Percentiles rank a stretch among this genome's conserved stretches.
phyloP scores from a whole-genome alignment of 2,888 invertebrate species.

The Rhopalosiphum nymphaeae region DNA sequence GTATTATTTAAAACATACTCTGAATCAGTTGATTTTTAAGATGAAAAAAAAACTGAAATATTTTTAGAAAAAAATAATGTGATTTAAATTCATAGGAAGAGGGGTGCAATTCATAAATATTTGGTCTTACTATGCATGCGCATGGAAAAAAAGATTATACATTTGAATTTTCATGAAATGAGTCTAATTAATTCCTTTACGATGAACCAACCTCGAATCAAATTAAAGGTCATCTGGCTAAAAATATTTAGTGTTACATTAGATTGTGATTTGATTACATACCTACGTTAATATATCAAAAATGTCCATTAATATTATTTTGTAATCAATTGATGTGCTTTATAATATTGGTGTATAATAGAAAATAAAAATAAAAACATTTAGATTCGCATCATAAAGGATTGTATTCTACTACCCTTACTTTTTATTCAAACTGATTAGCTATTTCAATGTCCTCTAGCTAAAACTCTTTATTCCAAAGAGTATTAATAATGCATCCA shows the following conservation, averaged over 20 bases:
- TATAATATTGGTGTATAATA: neutral
- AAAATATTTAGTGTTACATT: neutral
- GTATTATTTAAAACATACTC: no score
- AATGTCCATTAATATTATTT: neutral
- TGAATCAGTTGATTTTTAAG: no score
- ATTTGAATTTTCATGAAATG: neutral
- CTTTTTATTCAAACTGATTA: conserved; percentile 36
- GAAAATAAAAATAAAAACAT: neutral
- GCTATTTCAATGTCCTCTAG: neutral
- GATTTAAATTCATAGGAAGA: no score
- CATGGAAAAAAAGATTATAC: neutral
- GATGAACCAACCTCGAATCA: neutral
- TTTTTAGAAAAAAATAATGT: no score
- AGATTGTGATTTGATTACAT: neutral
- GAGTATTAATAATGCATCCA: conserved; percentile 1
- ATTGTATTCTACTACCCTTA: neutral
- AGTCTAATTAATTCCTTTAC: neutral
- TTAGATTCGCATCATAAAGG: conserved; percentile 17
- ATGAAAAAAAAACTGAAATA: no score
- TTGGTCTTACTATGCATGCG: neutral
- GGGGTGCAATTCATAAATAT: neutral
- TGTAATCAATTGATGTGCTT: neutral
- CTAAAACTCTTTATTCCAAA: conserved; percentile 5
- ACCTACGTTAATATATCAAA: neutral
- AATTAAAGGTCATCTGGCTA: neutral